Evolutionary conservation across 1,140 invertebrate species (phyloP), one percentile per base, ranked within the genome.

Genomic region (Probaryconus sp.): DNA sequence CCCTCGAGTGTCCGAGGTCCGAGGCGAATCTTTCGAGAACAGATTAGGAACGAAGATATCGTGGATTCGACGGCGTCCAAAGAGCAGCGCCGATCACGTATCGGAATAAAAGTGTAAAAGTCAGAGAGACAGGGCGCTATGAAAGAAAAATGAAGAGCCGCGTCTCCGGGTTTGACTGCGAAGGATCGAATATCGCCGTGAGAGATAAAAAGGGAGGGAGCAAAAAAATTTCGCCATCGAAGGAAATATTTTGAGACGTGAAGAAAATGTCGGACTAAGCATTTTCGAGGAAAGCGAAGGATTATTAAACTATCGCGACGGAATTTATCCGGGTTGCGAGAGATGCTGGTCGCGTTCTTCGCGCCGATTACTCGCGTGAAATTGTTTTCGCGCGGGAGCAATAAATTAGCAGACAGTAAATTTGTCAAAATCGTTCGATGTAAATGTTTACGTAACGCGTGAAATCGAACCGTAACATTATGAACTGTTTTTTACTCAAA

Each of bases 11-110:
- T 56, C 48, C 50, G 38, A 50, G 13, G 51, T 47, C 65, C 61
- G 21, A 3, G 10, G n/a, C 6, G 11, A 79, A 64, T 67, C 56
- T 79, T 74, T 67, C 55, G 51, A 68, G 58, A 55, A 28, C 55
- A 77, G 81, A 83, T 83, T 78, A 81, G 72, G 73, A 48, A 51
- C 58, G 33, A 45, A 69, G 65, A 71, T 71, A 75, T 70, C 28
- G 33, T 43, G 40, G 14, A 31, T 47, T 37, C 14, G 10, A 2
- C 40, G 10, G 3, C 40, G 55, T 7, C 33, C 43, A 58, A 75
- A 75, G 64, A 60, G 60, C 51, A 68, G 33, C 47, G 60, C 16
- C 65, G 51, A 75, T 75, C 72, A 75, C 63, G 70, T 74, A 74
- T 74, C 55, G 63, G 30, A 68, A 68, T 68, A 69, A 69, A 68